Conservation (phyloP, 2,797 vertebrate species). For the Lacerta viridis region DNA sequence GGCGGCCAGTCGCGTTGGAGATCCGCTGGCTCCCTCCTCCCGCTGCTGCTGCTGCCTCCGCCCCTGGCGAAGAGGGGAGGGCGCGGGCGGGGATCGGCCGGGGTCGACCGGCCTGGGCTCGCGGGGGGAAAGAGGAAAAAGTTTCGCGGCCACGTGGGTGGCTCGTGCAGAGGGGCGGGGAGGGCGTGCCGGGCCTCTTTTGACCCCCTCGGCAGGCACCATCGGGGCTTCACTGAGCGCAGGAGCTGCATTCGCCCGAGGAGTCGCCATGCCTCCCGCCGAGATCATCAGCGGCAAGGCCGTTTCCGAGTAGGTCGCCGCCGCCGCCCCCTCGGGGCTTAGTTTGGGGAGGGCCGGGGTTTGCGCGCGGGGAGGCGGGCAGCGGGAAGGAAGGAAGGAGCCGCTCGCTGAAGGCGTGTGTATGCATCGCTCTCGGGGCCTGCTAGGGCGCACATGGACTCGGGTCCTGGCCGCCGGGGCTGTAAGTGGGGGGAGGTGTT, state of each 20-base stretch:
- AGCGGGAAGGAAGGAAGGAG: background rate
- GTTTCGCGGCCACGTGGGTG: constrained; percentile 20
- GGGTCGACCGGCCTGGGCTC: background rate
- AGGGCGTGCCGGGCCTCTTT: background rate
- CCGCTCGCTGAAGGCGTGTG: no score
- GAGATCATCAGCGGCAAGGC: constrained; percentile 44
- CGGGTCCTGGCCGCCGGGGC: no score
- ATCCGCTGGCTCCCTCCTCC: no score
- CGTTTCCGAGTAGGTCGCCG: constrained; percentile 30
- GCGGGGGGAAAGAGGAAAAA: background rate
- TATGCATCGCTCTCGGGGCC: background rate
- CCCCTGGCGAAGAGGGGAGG: background rate
- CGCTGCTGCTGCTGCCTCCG: background rate
- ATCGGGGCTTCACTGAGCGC: constrained; percentile 24
- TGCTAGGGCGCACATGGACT: background rate
- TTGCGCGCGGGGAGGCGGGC: no score
- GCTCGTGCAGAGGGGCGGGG: background rate
- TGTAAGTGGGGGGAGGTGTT: background rate
- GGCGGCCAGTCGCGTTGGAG: no score
- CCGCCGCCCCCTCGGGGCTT: background rate
- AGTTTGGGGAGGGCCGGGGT: background rate
- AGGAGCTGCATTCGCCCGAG: background rate
- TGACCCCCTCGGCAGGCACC: background rate
- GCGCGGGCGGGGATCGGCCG: no score
- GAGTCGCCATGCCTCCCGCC: constrained; percentile 29